Evolutionary conservation across 37 sponge, comb jelly and placozoan genomes (phyloP), one percentile per base, ranked within the genome.

Genomic region (Eunapius fragilis): DNA sequence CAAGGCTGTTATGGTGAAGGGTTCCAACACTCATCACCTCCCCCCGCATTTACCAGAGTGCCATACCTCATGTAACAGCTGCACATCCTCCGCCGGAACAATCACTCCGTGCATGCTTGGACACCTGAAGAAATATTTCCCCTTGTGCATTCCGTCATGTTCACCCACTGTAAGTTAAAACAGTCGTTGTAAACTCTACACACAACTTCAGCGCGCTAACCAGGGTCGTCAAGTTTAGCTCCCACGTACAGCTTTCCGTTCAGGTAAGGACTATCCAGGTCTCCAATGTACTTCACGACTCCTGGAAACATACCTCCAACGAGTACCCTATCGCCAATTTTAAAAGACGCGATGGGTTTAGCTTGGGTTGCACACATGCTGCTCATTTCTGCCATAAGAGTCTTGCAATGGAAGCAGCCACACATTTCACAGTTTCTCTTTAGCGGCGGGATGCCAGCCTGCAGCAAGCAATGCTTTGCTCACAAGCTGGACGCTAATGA

Each of bases 121-220:
- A 75, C 97, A 97, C 37, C 38, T 87, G 79, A 97, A 97, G 89
- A 82, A 97, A 5, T 91, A 37, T 83, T 94, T 94, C 26, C 91
- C 91, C 26, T 88, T 69, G 32, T 80, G 74, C 13, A 76, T 79
- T 0, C 97, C 97, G 86, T 97, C 95, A 84, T 87, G 81, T 2
- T 90, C 84, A 36, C 97, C 97, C 80, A 92, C 93, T 87, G 34
- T 47, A 82, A 31, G 3, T 0, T 19, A 36, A 9, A 6, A 41
- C 41, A 77, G 33, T 30, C 33, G 37, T 30, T 34, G 37, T 34
- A 77, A 1, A 37, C 74, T 11, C 32, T 17, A 34, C 74, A 23
- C 31, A 41, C n/a, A 31, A 50, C 27, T 4, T 79, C 13, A n/a
- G n/a, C n/a, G 25, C 23, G n/a, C 32, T 89, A 50, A 91, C 91